Conservation (phyloP, 2,797 vertebrate genomes). For the Furcifer pardalis region DNA sequence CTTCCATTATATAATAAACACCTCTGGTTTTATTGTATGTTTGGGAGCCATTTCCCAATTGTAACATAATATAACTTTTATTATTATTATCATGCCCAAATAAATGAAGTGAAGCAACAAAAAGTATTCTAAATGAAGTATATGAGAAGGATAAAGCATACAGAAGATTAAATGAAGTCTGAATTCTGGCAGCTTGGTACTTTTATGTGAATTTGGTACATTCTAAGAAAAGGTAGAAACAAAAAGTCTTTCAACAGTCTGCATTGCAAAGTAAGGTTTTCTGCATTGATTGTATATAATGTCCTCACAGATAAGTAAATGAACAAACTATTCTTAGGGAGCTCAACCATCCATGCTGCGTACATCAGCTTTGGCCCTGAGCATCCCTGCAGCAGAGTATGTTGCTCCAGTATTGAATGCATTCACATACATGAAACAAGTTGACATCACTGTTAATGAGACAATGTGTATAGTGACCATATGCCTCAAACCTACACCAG, state of each 20-base stretch:
- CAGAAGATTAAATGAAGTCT: slow-evolving; percentile 60
- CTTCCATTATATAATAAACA: slow-evolving; percentile 54
- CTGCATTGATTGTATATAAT: slow-evolving; percentile 12
- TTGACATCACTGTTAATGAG: no score
- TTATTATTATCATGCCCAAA: slow-evolving; percentile 68
- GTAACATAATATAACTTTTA: slow-evolving; percentile 60
- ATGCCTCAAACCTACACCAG: no score
- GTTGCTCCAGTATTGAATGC: no score
- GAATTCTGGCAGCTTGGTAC: slow-evolving; percentile 42
- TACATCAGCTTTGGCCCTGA: no score
- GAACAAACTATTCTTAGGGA: no score
- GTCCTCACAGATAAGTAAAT: slow-evolving; percentile 18
- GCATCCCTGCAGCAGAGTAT: no score
- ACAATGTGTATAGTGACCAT: no score
- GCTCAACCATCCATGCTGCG: no score
- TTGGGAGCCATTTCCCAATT: slow-evolving; percentile 58
- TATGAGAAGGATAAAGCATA: slow-evolving; percentile 55
- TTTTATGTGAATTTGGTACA: slow-evolving; percentile 28
- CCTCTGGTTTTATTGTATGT: slow-evolving; percentile 62
- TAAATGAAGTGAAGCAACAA: slow-evolving; percentile 72
- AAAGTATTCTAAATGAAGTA: slow-evolving; percentile 67
- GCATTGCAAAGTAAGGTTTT: slow-evolving; percentile 30
- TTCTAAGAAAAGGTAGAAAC: slow-evolving; percentile 34
- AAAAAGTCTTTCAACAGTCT: not conserved
- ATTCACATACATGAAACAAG: no score